Conservation (phyloP, 2,888 invertebrate genomes). For the Thysanoteuthis rhombus region DNA sequence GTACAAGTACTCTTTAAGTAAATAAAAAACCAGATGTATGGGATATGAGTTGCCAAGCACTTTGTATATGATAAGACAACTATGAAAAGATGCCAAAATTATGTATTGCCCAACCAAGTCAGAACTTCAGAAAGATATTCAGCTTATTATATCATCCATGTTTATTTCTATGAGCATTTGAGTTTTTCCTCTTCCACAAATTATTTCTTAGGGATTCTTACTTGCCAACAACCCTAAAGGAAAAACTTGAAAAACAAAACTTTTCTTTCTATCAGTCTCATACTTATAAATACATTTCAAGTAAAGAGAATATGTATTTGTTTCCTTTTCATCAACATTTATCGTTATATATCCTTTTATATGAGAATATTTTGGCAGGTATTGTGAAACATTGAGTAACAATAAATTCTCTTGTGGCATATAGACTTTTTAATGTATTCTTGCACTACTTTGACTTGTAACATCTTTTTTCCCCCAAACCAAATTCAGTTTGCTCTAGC, state of each 20-base stretch:
- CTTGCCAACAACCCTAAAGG: neutral
- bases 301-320: no score
- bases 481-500: no score
- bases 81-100: neutral
- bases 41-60: neutral
- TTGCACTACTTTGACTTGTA: no score
- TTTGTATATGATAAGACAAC: conserved; percentile 12
- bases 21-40: conserved; percentile 12
- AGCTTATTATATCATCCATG: neutral
- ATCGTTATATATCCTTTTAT: no score
- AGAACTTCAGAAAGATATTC: neutral
- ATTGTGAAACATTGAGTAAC: no score
- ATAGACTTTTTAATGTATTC: no score
- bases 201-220: neutral
- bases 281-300: no score
- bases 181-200: neutral
- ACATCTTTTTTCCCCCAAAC: no score
- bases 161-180: neutral
- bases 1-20: neutral
- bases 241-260: neutral
- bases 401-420: no score
- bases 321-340: no score
- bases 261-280: no score
- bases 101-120: neutral
- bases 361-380: no score